phyloP scores from a whole-genome alignment of 2,113 vertebrate genomes.

The Halichoeres trimaculatus region DNA sequence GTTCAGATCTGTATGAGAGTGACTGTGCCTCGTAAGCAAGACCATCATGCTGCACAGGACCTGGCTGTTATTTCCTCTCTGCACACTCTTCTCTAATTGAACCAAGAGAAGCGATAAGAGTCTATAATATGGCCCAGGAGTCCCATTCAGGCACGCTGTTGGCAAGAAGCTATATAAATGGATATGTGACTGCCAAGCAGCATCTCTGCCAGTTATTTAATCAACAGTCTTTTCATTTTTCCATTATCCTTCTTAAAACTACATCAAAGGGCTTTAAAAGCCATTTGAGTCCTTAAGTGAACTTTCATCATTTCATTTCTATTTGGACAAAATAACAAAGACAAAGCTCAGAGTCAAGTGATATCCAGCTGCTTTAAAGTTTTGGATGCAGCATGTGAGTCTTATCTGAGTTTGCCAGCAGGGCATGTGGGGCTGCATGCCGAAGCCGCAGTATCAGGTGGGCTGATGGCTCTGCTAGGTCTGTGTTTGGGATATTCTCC shows the following conservation, averaged over 20 bases:
- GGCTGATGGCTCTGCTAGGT: slow-evolving; percentile 5
- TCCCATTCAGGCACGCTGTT: slow-evolving; percentile 30
- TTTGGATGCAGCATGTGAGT: slow-evolving; percentile 26
- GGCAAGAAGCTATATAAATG: slow-evolving; percentile 37
- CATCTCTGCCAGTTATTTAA: slow-evolving; percentile 37
- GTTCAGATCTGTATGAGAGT: not conserved
- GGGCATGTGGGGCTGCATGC: slow-evolving; percentile 10
- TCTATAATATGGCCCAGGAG: slow-evolving; percentile 58
- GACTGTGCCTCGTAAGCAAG: not conserved
- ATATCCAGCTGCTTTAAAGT: not conserved
- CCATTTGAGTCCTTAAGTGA: slow-evolving; percentile 13
- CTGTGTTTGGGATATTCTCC: not conserved
- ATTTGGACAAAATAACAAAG: slow-evolving; percentile 12
- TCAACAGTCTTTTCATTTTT: slow-evolving; percentile 43
- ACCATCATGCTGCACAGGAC: not conserved
- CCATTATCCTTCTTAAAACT: slow-evolving; percentile 35
- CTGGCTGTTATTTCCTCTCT: slow-evolving; percentile 38
- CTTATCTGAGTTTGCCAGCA: slow-evolving; percentile 16
- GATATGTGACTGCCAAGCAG: slow-evolving; percentile 34
- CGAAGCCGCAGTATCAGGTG: slow-evolving; percentile 25
- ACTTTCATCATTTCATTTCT: slow-evolving; percentile 23
- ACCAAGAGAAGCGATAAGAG: slow-evolving; percentile 45
- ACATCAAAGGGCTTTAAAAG: slow-evolving; percentile 45
- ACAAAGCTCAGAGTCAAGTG: not conserved
- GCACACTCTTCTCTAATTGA: slow-evolving; percentile 42